Conservation (phyloP, 2,888 invertebrate genomes). For the Carterocephalus palaemon region DNA sequence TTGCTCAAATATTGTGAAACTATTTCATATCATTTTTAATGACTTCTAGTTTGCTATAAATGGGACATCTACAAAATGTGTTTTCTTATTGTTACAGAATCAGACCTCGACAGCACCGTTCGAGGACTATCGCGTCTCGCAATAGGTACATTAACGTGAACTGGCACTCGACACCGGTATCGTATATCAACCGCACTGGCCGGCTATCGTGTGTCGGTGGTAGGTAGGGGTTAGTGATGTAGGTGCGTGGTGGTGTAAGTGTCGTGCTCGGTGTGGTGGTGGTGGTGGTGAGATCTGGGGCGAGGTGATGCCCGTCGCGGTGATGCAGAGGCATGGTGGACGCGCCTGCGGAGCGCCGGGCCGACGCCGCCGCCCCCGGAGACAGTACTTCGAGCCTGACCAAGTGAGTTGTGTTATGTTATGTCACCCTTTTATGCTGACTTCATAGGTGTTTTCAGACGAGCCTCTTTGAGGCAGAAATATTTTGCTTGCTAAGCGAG, state of each 20-base stretch:
- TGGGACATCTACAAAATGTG: background rate
- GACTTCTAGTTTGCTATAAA: no score
- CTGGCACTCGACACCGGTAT: constrained; percentile 24
- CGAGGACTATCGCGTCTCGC: constrained; percentile 13
- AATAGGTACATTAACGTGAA: constrained; percentile 21
- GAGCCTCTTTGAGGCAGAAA: constrained; percentile 7
- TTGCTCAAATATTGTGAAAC: no score
- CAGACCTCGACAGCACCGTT: constrained; percentile 1
- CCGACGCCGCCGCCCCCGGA: constrained; percentile 66
- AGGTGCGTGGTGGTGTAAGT: constrained; percentile 48
- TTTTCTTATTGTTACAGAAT: constrained; percentile 14
- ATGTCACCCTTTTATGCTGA: background rate
- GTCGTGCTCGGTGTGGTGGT: constrained; percentile 56
- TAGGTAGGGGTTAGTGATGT: constrained; percentile 38
- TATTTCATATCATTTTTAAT: no score
- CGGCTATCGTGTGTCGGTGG: constrained; percentile 45
- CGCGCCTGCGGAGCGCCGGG: constrained; percentile 76
- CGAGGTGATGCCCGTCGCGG: constrained; percentile 71
- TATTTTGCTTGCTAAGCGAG: no score
- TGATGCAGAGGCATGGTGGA: constrained; percentile 78
- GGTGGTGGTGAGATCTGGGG: constrained; percentile 43
- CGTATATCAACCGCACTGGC: constrained; percentile 44
- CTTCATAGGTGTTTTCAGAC: constrained; percentile 4
- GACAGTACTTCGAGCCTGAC: constrained; percentile 64
- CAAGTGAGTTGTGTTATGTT: constrained; percentile 55